Evolutionary conservation across 2,113 vertebrate genomes (phyloP).

Genomic region (Lanius collurio): DNA sequence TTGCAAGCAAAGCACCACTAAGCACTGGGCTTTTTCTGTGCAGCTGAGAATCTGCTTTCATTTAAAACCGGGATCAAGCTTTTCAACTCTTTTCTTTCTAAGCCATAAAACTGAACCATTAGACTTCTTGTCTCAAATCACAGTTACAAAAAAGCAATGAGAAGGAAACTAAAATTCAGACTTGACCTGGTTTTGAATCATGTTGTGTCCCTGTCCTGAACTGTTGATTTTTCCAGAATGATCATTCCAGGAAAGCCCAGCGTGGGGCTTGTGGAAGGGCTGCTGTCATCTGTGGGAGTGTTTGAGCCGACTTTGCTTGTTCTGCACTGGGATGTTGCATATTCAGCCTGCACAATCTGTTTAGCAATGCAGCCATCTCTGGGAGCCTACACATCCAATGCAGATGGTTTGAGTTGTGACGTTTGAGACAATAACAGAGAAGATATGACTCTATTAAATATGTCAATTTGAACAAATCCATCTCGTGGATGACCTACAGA

Average conservation of each 20-base stretch:
- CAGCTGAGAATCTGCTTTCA: background rate
- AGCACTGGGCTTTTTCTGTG: background rate
- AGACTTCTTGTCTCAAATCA: background rate
- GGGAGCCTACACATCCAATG: background rate
- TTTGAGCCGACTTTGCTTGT: rapidly evolving
- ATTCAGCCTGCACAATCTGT: background rate
- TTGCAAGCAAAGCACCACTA: background rate
- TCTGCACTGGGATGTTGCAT: rapidly evolving
- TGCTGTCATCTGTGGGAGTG: background rate
- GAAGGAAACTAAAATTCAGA: background rate
- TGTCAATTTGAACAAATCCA: background rate
- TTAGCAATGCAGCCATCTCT: background rate
- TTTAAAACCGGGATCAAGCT: background rate
- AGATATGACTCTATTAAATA: background rate
- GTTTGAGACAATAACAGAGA: background rate
- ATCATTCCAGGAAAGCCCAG: background rate
- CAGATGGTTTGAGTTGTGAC: slow-evolving; percentile 5
- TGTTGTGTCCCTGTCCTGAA: background rate
- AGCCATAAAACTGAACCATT: background rate
- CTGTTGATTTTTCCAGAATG: background rate
- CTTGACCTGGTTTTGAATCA: background rate
- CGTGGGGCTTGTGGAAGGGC: background rate
- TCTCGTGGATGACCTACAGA: background rate
- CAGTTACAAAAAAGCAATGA: background rate
- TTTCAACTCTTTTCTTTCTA: background rate